Conservation (phyloP, 2,113 vertebrate genomes). For the Arvicanthis niloticus region DNA sequence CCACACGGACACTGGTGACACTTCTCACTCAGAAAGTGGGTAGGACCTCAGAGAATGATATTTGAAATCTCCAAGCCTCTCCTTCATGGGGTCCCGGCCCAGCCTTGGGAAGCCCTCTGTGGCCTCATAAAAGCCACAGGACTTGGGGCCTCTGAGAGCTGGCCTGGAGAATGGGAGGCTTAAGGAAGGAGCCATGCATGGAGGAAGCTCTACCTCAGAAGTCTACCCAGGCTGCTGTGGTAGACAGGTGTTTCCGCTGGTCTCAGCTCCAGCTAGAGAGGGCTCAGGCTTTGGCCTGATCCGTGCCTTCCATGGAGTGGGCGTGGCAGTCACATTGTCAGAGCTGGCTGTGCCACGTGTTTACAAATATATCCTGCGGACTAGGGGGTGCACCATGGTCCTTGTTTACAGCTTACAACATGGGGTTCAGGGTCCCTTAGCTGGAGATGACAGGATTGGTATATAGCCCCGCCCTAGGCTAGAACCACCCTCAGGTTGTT, state of each 20-base stretch:
- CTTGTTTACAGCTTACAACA: background rate
- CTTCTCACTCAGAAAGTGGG: background rate
- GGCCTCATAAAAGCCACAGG: background rate
- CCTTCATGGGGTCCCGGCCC: background rate
- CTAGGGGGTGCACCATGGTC: accelerated
- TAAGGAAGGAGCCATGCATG: no score
- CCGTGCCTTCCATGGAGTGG: background rate
- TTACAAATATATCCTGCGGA: background rate
- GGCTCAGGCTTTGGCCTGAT: background rate
- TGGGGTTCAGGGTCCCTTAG: background rate
- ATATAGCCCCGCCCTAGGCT: background rate
- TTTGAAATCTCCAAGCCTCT: background rate
- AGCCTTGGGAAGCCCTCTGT: background rate
- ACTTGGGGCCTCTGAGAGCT: background rate
- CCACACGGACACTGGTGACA: background rate
- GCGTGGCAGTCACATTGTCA: accelerated
- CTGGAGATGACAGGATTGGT: background rate
- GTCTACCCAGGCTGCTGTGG: no score
- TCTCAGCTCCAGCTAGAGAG: background rate
- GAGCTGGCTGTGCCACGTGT: background rate
- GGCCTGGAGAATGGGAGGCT: background rate
- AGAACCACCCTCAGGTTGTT: background rate
- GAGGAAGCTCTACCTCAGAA: no score
- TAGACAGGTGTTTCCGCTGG: no score
- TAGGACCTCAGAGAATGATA: background rate